Evolutionary conservation across 2,113 vertebrate species (phyloP).

Genomic region (Camelus dromedarius): DNA sequence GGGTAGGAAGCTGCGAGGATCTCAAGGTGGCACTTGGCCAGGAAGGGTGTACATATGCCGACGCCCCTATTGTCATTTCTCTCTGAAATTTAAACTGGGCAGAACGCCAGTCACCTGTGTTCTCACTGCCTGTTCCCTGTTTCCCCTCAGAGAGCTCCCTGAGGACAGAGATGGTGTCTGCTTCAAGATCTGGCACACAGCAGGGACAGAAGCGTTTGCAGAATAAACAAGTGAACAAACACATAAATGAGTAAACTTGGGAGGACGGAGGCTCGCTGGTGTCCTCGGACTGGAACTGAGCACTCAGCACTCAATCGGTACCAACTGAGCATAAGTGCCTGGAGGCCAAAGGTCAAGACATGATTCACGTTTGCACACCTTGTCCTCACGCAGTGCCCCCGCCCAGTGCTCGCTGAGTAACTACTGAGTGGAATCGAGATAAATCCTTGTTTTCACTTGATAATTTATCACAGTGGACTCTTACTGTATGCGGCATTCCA

Average conservation of each 20-base stretch:
- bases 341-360: neutral
- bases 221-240: neutral
- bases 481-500: neutral
- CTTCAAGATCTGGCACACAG: neutral
- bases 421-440: neutral
- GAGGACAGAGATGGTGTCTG: neutral
- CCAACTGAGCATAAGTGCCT: neutral
- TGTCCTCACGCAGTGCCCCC: neutral
- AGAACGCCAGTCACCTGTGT: too few species aligned
- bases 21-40: neutral
- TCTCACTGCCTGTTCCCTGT: too few species aligned
- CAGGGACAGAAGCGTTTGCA: neutral
- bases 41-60: neutral
- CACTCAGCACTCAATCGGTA: neutral
- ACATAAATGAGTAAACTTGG: neutral
- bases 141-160: neutral
- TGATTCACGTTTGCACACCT: neutral
- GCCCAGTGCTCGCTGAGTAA: neutral
- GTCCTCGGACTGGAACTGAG: neutral
- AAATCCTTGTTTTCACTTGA: too few species aligned
- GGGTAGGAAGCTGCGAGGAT: neutral
- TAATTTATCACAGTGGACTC: neutral
- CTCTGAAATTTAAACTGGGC: neutral
- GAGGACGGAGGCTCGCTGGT: neutral
- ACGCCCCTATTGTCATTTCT: neutral